Conservation (phyloP, 2,888 invertebrate genomes). For the Teinopalpus imperialis region DNA sequence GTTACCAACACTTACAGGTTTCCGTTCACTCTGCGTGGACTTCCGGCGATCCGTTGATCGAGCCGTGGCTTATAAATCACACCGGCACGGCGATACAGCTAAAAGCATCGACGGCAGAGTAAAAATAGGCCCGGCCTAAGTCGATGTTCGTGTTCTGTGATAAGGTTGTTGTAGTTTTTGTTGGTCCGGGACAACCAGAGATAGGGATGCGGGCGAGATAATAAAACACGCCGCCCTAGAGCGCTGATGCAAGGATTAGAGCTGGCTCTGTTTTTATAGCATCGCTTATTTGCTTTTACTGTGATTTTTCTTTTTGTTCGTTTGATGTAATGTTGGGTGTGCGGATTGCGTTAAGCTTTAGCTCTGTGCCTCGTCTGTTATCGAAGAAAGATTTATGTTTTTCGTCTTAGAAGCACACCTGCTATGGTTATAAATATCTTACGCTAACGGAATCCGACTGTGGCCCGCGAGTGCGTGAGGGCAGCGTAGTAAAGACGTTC, state of each 20-base stretch:
- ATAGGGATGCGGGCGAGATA: conserved; percentile 61
- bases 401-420: conserved; percentile 72
- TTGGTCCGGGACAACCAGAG: conserved; percentile 63
- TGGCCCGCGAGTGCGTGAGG: neutral
- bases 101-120: conserved; percentile 69
- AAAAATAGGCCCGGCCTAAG: conserved; percentile 75
- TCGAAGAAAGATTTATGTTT: conserved; percentile 72
- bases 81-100: conserved; percentile 63
- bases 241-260: conserved; percentile 58
- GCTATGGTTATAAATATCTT: conserved; percentile 61
- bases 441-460: conserved; percentile 26
- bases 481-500: conserved; percentile 35
- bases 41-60: conserved; percentile 71
- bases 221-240: conserved; percentile 65
- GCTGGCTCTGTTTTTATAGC: conserved; percentile 66
- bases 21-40: conserved; percentile 48
- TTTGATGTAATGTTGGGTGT: conserved; percentile 14
- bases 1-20: conserved; percentile 61
- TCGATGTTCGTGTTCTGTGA: conserved; percentile 75
- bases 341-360: conserved; percentile 58
- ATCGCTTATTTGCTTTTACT: conserved; percentile 63
- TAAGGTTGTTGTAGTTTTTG: conserved; percentile 75
- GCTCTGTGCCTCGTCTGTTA: conserved; percentile 69
- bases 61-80: conserved; percentile 71
- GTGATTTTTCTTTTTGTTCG: conserved; percentile 34